A percentile compares a stretch with the other conserved stretches of the same genome.
phyloP scores from a whole-genome alignment of 1,140 invertebrate species.

The Acromyrmex echinatior region DNA sequence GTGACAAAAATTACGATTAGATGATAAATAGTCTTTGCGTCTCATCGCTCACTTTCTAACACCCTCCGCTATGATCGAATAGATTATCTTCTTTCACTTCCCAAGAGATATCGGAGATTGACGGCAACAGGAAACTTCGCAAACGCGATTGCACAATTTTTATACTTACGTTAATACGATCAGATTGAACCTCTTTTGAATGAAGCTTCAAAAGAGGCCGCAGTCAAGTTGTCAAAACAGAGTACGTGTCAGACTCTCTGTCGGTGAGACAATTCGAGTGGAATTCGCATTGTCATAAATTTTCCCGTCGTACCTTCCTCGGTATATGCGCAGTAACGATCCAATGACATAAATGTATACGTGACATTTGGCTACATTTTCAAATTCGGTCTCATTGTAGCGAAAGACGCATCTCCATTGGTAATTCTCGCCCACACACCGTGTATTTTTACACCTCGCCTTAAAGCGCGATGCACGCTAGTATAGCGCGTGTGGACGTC shows the following conservation, averaged over 20 bases:
- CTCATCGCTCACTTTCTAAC: slow-evolving; percentile 38
- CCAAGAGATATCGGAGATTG: slow-evolving; percentile 3
- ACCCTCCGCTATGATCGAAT: slow-evolving; percentile 26
- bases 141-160: slow-evolving; percentile 11
- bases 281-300: slow-evolving; percentile 25
- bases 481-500: slow-evolving; percentile 26
- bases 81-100: slow-evolving; percentile 24
- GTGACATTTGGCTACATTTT: slow-evolving; percentile 41
- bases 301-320: background rate
- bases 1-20: background rate
- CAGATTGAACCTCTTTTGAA: background rate
- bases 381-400: slow-evolving; percentile 48
- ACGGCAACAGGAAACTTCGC: background rate
- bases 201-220: background rate
- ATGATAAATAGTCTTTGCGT: slow-evolving; percentile 43
- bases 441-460: slow-evolving; percentile 78
- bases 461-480: slow-evolving; percentile 62
- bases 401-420: slow-evolving; percentile 79
- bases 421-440: slow-evolving; percentile 83
- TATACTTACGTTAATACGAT: background rate
- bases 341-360: slow-evolving; percentile 16
- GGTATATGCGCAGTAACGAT: background rate
- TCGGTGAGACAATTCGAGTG: background rate
- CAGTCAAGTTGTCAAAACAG: slow-evolving; percentile 7
- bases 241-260: background rate